These are phyloP conservation scores for Neoitamus cyanurus DNA, from an alignment of 2,888 invertebrate genomes.

Conservation along the genomic window DNA sequence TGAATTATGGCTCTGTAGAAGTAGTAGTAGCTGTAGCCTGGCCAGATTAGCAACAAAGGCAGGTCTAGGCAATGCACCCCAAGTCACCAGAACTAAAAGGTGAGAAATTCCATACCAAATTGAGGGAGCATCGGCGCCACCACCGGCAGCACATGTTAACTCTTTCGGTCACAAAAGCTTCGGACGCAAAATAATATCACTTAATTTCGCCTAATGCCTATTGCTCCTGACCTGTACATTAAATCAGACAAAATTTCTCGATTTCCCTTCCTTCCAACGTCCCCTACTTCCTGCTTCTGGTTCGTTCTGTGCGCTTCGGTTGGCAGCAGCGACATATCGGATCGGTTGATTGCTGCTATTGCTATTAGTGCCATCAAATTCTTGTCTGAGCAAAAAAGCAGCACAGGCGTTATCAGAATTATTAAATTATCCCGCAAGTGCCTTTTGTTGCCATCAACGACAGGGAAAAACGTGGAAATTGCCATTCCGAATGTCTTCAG, in stretches of 20 bases:
- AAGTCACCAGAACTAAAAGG: not conserved
- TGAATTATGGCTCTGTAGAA: not conserved
- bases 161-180: not conserved
- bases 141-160: not conserved
- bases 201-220: not conserved
- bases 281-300: not conserved
- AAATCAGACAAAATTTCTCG: not conserved
- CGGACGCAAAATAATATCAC: not conserved
- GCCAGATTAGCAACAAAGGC: not conserved
- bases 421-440: not conserved
- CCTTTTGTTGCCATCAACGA: not conserved
- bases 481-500: conserved; percentile 19
- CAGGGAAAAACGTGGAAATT: not conserved
- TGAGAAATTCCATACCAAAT: not conserved
- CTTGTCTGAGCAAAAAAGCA: not conserved
- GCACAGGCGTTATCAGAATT: not conserved
- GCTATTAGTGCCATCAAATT: not conserved
- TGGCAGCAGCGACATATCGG: not conserved
- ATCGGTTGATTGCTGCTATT: not conserved
- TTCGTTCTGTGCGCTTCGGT: not conserved
- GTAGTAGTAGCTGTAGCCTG: not conserved
- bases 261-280: not conserved
- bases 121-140: not conserved
- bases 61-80: not conserved
- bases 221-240: not conserved